phyloP scores from a whole-genome alignment of 2,888 invertebrate species.

The Peribatodes rhomboidaria region DNA sequence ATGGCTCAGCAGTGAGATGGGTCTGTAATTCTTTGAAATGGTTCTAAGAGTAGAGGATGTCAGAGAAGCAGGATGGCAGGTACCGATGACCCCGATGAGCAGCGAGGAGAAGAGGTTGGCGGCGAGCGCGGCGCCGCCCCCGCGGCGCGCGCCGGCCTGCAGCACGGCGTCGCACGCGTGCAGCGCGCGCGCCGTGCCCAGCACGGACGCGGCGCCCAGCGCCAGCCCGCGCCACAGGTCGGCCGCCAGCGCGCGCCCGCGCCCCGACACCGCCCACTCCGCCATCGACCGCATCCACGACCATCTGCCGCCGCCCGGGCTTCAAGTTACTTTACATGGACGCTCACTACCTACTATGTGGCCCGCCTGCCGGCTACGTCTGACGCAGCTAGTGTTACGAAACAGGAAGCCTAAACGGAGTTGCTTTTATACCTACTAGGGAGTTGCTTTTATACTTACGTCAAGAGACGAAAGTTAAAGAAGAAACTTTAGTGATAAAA shows the following conservation, averaged over 20 bases:
- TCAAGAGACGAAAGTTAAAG: too few species aligned
- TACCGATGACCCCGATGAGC: constrained; percentile 78
- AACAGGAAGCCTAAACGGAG: too few species aligned
- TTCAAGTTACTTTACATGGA: background rate
- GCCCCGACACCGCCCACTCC: constrained; percentile 76
- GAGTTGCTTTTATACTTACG: too few species aligned
- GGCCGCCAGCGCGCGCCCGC: constrained; percentile 75
- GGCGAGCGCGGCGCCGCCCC: constrained; percentile 74
- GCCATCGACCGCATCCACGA: constrained; percentile 74
- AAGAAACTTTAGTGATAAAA: too few species aligned
- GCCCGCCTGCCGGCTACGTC: too few species aligned
- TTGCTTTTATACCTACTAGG: too few species aligned
- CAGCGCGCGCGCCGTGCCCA: constrained; percentile 81
- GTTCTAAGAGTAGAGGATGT: background rate
- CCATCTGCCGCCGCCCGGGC: constrained; percentile 64
- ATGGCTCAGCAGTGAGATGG: too few species aligned
- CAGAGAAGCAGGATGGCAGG: too few species aligned
- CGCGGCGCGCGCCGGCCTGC: constrained; percentile 75
- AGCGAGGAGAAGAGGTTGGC: constrained; percentile 80
- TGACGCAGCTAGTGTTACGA: too few species aligned
- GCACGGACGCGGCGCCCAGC: constrained; percentile 74
- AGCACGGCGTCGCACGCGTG: constrained; percentile 80
- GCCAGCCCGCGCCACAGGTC: constrained; percentile 78
- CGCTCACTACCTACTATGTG: background rate
- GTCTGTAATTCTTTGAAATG: too few species aligned